These are phyloP conservation scores for Rhynchotus rufescens DNA, from an alignment of 2,797 vertebrate genomes.

Conservation along the genomic window DNA sequence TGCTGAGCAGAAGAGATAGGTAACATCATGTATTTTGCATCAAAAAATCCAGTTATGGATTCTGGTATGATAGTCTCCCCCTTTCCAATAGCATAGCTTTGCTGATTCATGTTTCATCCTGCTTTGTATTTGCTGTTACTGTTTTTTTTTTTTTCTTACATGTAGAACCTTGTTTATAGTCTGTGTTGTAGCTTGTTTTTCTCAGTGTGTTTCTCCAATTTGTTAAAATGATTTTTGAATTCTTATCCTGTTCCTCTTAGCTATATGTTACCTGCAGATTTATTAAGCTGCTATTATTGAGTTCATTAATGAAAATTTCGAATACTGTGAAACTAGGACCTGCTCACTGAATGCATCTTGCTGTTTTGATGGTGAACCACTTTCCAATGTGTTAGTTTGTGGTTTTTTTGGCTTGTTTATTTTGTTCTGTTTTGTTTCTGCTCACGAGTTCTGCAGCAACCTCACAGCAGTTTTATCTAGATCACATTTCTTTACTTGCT, in stretches of 20 bases:
- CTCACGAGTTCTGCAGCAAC: background rate
- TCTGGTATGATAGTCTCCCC: background rate
- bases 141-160: background rate
- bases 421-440: too few species aligned
- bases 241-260: background rate
- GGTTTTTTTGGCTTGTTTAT: too few species aligned
- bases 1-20: background rate
- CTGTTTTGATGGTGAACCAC: background rate
- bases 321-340: background rate
- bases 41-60: background rate
- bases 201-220: background rate
- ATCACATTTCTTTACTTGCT: background rate
- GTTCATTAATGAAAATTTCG: background rate
- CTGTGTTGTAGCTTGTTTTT: background rate
- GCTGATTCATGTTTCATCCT: background rate
- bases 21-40: background rate
- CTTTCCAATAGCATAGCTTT: background rate
- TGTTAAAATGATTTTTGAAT: background rate
- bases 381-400: background rate
- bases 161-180: background rate
- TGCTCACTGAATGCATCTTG: background rate
- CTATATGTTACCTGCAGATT: background rate
- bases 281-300: background rate
- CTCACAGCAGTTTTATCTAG: background rate
- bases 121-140: background rate